phyloP scores from a whole-genome alignment of 2,113 vertebrate species.

The Hydrolagus affinis region DNA sequence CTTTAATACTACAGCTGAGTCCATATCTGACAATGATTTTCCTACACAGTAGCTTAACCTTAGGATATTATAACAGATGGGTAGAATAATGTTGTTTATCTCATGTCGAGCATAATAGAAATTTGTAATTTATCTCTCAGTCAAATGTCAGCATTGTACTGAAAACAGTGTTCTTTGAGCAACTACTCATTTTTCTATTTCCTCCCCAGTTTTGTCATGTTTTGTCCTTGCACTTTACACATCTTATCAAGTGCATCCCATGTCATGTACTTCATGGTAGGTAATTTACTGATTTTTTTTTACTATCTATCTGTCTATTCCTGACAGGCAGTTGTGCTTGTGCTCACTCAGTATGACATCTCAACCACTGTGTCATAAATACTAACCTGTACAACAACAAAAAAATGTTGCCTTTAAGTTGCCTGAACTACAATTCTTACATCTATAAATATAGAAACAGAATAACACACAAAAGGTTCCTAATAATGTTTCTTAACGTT shows the following conservation, averaged over 20 bases:
- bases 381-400: background rate
- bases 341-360: background rate
- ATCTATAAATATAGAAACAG: background rate
- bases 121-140: background rate
- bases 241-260: background rate
- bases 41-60: background rate
- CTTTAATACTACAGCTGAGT: constrained; percentile 5
- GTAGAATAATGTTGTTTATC: constrained; percentile 4
- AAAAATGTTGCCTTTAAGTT: background rate
- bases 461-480: no score
- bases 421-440: background rate
- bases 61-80: constrained; percentile 1
- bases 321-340: background rate
- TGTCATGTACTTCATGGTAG: constrained; percentile 15
- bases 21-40: background rate
- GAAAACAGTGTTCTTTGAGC: background rate
- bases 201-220: constrained; percentile 7
- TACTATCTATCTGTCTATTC: background rate
- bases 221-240: constrained; percentile 18
- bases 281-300: background rate
- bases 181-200: background rate
- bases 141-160: constrained; percentile 1
- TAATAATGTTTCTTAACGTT: background rate
- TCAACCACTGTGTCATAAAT: background rate
- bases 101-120: background rate